Conservation (phyloP, 1,140 invertebrate genomes). For the Zaprionus camerounensis region DNA sequence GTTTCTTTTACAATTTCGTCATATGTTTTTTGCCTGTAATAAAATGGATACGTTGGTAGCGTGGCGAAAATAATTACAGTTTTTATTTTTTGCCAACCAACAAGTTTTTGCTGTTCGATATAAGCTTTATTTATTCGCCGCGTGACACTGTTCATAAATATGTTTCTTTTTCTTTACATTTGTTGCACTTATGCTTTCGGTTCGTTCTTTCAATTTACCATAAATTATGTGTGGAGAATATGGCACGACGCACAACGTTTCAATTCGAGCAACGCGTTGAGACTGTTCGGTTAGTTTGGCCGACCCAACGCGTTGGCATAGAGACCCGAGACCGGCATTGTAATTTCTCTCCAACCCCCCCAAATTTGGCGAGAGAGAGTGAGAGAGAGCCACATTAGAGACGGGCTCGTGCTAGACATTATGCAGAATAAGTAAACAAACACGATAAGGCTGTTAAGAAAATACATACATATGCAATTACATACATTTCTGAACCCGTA, state of each 20-base stretch:
- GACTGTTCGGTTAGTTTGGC: constrained; percentile 29
- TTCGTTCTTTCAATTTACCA: constrained; percentile 30
- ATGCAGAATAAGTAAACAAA: background rate
- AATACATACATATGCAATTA: background rate
- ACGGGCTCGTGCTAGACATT: constrained; percentile 5
- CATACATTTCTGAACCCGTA: background rate
- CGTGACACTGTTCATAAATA: background rate
- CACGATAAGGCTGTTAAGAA: background rate
- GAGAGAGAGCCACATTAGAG: constrained; percentile 5
- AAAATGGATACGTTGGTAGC: constrained; percentile 1
- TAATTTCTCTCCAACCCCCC: constrained; percentile 1
- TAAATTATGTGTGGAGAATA: background rate
- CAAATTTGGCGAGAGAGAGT: constrained; percentile 20
- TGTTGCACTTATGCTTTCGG: constrained; percentile 8
- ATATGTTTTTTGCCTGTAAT: constrained; percentile 14
- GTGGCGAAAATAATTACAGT: constrained; percentile 16
- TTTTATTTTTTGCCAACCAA: background rate
- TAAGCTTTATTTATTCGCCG: constrained; percentile 8
- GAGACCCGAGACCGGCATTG: constrained; percentile 43
- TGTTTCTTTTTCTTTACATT: constrained; percentile 16
- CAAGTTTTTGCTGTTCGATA: background rate
- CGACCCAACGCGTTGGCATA: constrained; percentile 19
- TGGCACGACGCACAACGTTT: constrained; percentile 20
- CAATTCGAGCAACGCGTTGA: constrained; percentile 25
- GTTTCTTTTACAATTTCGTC: constrained; percentile 45